phyloP scores from a whole-genome alignment of 2,888 invertebrate species.

The Apoderus coryli region DNA sequence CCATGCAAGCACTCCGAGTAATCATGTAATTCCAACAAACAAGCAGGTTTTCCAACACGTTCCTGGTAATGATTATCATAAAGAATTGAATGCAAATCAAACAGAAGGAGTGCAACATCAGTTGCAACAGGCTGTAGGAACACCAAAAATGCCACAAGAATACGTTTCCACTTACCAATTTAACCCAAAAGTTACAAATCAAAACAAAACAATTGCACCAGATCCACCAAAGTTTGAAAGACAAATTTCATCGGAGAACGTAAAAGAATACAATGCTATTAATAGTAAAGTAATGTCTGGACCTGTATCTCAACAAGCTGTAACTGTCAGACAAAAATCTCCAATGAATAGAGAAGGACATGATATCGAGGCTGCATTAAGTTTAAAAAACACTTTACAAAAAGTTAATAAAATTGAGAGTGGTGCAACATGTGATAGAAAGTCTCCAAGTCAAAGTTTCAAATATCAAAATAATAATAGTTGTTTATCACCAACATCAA shows the following conservation, averaged over 20 bases:
- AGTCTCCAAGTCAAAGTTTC: slow-evolving; percentile 12
- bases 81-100: no score
- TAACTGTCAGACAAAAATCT: slow-evolving; percentile 38
- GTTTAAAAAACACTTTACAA: slow-evolving; percentile 41
- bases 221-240: slow-evolving; percentile 21
- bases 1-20: no score
- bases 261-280: slow-evolving; percentile 43
- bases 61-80: slow-evolving; percentile 13
- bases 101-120: no score
- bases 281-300: slow-evolving; percentile 60
- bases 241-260: slow-evolving; percentile 27
- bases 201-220: slow-evolving; percentile 15
- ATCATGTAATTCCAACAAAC: neutral
- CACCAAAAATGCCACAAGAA: slow-evolving; percentile 13
- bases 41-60: slow-evolving; percentile 14
- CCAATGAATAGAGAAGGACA: slow-evolving; percentile 44
- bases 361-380: slow-evolving; percentile 38
- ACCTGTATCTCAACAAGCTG: slow-evolving; percentile 58
- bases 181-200: slow-evolving; percentile 14
- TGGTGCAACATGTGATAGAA: slow-evolving; percentile 6
- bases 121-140: no score
- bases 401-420: slow-evolving; percentile 24
- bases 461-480: slow-evolving; percentile 10
- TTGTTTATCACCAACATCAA: slow-evolving; percentile 8
- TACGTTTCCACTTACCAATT: slow-evolving; percentile 22